Evolutionary conservation across 2,888 invertebrate species (phyloP).

Genomic region (Rhagium mordax): DNA sequence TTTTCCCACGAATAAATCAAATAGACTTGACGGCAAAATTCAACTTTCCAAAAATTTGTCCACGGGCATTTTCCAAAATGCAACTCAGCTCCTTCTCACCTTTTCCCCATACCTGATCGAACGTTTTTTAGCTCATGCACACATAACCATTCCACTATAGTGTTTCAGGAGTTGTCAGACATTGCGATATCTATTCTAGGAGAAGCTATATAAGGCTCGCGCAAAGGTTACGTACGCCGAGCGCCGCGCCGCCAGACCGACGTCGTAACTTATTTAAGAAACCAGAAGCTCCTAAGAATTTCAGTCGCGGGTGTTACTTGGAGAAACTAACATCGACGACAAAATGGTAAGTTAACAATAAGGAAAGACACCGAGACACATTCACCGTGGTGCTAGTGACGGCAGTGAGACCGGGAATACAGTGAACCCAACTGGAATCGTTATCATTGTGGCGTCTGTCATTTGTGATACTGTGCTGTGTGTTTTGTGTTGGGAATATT

Average conservation of each 20-base stretch:
- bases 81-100: neutral
- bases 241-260: conserved; percentile 47
- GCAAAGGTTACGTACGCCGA: conserved; percentile 52
- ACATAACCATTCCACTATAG: conserved; percentile 44
- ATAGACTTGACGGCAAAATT: no score
- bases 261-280: conserved; percentile 65
- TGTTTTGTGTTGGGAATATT: neutral
- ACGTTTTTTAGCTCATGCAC: neutral
- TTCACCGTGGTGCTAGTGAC: neutral
- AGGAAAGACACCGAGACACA: neutral
- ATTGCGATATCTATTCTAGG: conserved; percentile 61
- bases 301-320: conserved; percentile 67
- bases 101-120: neutral
- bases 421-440: neutral
- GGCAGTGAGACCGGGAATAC: neutral
- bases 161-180: conserved; percentile 47
- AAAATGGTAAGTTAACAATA: conserved; percentile 65
- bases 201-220: conserved; percentile 64
- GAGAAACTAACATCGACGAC: conserved; percentile 63
- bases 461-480: conserved; percentile 13
- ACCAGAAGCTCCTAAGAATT: conserved; percentile 43
- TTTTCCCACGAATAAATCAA: no score
- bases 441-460: neutral
- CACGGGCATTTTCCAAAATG: neutral
- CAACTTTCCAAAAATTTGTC: neutral